phyloP scores from a whole-genome alignment of 2,888 invertebrate species.

The Andrena trimmerana region DNA sequence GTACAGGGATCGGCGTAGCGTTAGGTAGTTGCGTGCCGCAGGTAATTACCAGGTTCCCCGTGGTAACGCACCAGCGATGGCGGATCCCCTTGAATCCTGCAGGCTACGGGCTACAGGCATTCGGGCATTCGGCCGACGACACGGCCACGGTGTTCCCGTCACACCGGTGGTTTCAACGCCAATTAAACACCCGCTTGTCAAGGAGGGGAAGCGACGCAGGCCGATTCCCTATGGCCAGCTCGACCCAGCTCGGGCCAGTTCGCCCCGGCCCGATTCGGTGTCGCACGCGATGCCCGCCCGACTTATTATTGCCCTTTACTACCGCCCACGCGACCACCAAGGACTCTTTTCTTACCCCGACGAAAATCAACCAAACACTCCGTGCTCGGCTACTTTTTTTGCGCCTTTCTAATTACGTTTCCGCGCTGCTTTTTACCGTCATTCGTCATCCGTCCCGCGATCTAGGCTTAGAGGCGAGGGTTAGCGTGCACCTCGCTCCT shows the following conservation, averaged over 20 bases:
- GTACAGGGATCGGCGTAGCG: slow-evolving; percentile 43
- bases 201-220: slow-evolving; percentile 68
- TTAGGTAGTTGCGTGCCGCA: slow-evolving; percentile 81
- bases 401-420: slow-evolving; percentile 14
- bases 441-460: slow-evolving; percentile 18
- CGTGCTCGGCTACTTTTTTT: not conserved
- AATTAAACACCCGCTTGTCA: slow-evolving; percentile 85
- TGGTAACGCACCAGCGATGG: slow-evolving; percentile 81
- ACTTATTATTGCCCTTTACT: slow-evolving; percentile 81
- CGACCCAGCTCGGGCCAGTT: slow-evolving; percentile 74
- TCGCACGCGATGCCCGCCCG: slow-evolving; percentile 81
- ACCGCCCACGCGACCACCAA: slow-evolving; percentile 70
- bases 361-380: not conserved
- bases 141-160: slow-evolving; percentile 83
- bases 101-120: slow-evolving; percentile 82
- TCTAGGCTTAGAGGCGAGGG: slow-evolving; percentile 7
- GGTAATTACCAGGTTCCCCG: slow-evolving; percentile 83
- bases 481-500: slow-evolving; percentile 3
- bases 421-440: slow-evolving; percentile 30
- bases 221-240: slow-evolving; percentile 64
- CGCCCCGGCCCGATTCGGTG: slow-evolving; percentile 78
- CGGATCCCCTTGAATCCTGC: slow-evolving; percentile 75
- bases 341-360: not conserved
- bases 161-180: slow-evolving; percentile 85
- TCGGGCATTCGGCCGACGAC: slow-evolving; percentile 82